Evolutionary conservation across 2,888 invertebrate species (phyloP).

Genomic region (Agonopterix arenella): DNA sequence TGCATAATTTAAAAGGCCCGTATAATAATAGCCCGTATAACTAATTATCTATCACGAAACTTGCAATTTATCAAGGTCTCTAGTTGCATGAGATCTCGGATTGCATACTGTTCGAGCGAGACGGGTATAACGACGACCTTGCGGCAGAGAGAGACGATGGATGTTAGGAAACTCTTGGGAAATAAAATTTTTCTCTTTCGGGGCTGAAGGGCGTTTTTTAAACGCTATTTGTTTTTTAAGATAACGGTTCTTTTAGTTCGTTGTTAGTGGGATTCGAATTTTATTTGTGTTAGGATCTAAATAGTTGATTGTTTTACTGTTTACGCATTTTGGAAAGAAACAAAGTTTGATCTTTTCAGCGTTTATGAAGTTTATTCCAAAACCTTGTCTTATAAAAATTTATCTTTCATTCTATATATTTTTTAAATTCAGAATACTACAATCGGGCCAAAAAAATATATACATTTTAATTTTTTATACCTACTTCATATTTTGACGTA

Average conservation of each 20-base stretch:
- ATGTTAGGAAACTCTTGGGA: slow-evolving; percentile 72
- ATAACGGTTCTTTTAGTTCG: slow-evolving; percentile 48
- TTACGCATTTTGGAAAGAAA: too few relatives aligned
- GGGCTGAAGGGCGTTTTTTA: slow-evolving; percentile 68
- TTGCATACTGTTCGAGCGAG: slow-evolving; percentile 69
- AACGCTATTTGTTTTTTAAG: slow-evolving; percentile 46
- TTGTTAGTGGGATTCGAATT: slow-evolving; percentile 36
- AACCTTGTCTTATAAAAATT: too few relatives aligned
- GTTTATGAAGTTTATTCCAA: too few relatives aligned
- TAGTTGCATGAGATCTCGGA: slow-evolving; percentile 71
- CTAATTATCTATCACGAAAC: slow-evolving; percentile 74
- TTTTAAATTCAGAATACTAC: too few relatives aligned
- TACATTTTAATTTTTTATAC: too few relatives aligned
- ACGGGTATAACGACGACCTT: slow-evolving; percentile 49
- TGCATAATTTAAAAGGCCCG: slow-evolving; percentile 40
- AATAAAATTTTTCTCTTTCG: slow-evolving; percentile 71
- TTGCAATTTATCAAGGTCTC: slow-evolving; percentile 73
- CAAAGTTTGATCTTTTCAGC: too few relatives aligned
- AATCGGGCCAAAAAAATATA: too few relatives aligned
- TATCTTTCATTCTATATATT: too few relatives aligned
- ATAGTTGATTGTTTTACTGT: too few relatives aligned
- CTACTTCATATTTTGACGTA: too few relatives aligned
- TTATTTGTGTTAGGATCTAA: background rate
- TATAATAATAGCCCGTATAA: slow-evolving; percentile 66
- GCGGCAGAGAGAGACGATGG: slow-evolving; percentile 51